These are phyloP conservation scores for Acanthaster planci DNA, from an alignment of 35 echinoderm and acorn worm genomes.

Conservation along the genomic window DNA sequence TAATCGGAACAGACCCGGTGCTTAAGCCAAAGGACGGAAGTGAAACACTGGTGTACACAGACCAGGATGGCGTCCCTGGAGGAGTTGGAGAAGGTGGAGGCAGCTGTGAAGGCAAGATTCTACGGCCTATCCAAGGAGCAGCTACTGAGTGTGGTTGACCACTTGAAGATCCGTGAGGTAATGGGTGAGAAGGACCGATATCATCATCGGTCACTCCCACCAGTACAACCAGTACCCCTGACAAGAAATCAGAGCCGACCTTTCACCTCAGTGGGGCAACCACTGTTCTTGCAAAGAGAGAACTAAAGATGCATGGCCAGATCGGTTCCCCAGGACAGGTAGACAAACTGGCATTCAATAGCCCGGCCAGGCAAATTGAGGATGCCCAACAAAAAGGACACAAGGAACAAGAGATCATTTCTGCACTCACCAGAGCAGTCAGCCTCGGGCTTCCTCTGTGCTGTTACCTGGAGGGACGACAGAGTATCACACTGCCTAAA, in stretches of 20 bases:
- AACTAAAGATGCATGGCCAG: constrained; percentile 58
- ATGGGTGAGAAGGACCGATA: background rate
- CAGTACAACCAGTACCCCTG: background rate
- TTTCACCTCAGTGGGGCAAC: background rate
- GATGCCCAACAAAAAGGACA: constrained; percentile 14
- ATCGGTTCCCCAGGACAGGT: constrained; percentile 28
- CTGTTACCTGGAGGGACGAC: constrained; percentile 36
- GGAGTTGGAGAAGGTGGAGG: background rate
- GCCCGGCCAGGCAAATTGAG: constrained; percentile 38
- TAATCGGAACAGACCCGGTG: background rate
- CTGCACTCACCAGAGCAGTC: constrained; percentile 31
- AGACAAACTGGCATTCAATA: constrained; percentile 27
- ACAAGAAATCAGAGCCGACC: background rate
- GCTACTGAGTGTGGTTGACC: too few relatives aligned
- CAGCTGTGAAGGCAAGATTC: background rate
- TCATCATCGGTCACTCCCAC: background rate
- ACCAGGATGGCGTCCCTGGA: background rate
- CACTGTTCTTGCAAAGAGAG: background rate
- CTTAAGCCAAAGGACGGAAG: background rate
- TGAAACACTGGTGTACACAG: background rate
- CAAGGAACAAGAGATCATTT: constrained; percentile 10
- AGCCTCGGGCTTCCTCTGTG: background rate
- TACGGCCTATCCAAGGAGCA: too few relatives aligned
- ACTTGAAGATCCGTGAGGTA: too few relatives aligned
- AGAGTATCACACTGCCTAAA: constrained; percentile 1